Evolutionary conservation across 1,140 invertebrate species (phyloP).

Genomic region (Luehdorfia chinensis): DNA sequence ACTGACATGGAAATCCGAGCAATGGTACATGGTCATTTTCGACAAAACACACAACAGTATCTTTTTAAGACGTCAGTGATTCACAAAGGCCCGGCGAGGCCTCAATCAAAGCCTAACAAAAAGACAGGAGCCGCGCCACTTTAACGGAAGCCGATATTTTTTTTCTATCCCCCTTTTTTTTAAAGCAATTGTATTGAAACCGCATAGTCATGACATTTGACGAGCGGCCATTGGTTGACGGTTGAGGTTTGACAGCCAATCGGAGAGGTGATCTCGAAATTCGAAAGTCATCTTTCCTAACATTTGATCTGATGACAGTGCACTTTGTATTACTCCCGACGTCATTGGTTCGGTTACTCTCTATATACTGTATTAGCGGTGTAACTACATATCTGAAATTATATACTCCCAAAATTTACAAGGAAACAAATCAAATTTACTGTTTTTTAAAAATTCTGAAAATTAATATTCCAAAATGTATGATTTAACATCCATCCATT

Average conservation of each 20-base stretch:
- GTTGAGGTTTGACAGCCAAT: conserved; percentile 61
- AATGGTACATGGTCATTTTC: background rate
- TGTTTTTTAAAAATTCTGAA: too few relatives aligned
- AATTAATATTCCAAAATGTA: too few relatives aligned
- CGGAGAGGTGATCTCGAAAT: conserved; percentile 44
- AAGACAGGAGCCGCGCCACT: conserved; percentile 49
- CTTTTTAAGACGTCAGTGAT: conserved; percentile 25
- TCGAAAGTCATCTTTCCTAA: conserved; percentile 63
- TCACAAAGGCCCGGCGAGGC: conserved; percentile 25
- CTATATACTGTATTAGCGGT: conserved; percentile 12
- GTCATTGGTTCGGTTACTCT: conserved; percentile 26
- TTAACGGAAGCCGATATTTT: conserved; percentile 58
- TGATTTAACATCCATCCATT: too few relatives aligned
- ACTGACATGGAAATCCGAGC: background rate
- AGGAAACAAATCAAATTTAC: too few relatives aligned
- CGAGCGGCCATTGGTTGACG: conserved; percentile 56
- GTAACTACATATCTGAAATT: too few relatives aligned
- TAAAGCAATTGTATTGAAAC: conserved; percentile 51
- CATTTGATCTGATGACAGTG: conserved; percentile 48
- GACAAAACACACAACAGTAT: conserved; percentile 11
- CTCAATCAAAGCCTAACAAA: conserved; percentile 25
- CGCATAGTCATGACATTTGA: conserved; percentile 61
- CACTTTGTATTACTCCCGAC: conserved; percentile 22
- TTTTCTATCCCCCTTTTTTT: conserved; percentile 29
- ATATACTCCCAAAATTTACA: too few relatives aligned